Conservation (phyloP, 2,113 vertebrate species). For the Struthidea cinerea region DNA sequence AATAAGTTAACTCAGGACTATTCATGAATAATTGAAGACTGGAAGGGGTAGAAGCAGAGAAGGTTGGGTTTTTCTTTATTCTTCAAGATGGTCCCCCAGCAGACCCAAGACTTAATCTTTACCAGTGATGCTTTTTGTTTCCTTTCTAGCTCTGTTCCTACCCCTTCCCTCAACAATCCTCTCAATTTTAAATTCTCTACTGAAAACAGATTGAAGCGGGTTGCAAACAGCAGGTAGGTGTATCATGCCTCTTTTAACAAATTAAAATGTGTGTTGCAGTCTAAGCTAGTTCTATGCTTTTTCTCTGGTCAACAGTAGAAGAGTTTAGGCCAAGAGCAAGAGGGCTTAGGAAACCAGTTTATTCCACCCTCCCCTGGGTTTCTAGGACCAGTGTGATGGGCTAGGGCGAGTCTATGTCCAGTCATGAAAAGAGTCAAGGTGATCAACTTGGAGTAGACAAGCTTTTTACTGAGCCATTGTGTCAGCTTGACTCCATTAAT, state of each 20-base stretch:
- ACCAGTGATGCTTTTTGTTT: neutral
- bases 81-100: neutral
- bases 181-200: neutral
- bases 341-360: neutral
- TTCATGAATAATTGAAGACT: conserved; percentile 18
- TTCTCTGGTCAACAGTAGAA: neutral
- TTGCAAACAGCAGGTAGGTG: neutral
- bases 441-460: neutral
- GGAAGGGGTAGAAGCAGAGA: neutral
- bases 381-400: neutral
- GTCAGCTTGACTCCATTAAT: neutral
- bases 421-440: neutral
- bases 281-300: neutral
- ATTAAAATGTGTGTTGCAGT: neutral
- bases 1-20: neutral
- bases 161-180: neutral
- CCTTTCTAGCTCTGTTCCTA: neutral
- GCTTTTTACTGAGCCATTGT: neutral
- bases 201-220: neutral
- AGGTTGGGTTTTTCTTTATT: neutral
- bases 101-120: neutral
- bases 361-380: neutral
- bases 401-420: neutral
- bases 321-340: neutral
- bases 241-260: neutral